Evolutionary conservation across 2,113 vertebrate genomes (phyloP), one percentile per base, ranked within the genome.

Genomic region (Amia ocellicauda): DNA sequence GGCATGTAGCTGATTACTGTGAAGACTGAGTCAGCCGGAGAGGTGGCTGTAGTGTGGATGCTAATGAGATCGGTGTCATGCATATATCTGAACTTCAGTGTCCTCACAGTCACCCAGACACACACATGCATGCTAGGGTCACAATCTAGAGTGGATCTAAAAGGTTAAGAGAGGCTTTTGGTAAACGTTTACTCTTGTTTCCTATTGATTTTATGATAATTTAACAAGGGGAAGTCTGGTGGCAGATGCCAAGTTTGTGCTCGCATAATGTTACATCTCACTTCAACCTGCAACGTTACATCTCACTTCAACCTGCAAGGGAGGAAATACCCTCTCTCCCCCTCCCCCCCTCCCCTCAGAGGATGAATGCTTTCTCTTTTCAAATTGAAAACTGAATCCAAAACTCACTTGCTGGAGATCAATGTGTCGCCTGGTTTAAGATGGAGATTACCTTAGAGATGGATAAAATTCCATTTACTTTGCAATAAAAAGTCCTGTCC

Each of bases 401-500:
- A n/a, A n/a, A 36, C 5, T 36, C 11, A 11, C 31, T 36, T 36
- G 31, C 5, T 36, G 31, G 31, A 36, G 31, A 36, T 36, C 31
- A 36, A 36, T 36, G 31, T 11, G 31, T 47, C 43, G 16, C 13
- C 43, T 17, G 43, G 13, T 47, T 47, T 13, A 17, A 17, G 16
- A 47, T 47, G 13, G 17, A 49, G 41, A 19, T 45, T 28, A 28
- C 42, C 40, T 45, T 24, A 60, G 42, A 60, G 24, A 42, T 60
- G 41, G 24, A 47, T 47, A n/a, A 47, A 60, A 60, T 47, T 60
- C 41, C 40, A 60, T 2, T 45, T 43, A n/a, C 22, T 24, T 17
- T 31, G 22, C 9, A 10, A 20, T 57, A 41, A 11, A 58, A 19
- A 11, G 54, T 27, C 53, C 26, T 29, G 26, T 29, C 53, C 17